These are phyloP conservation scores for Rhingia campestris DNA, from an alignment of 2,888 invertebrate genomes.

Conservation along the genomic window DNA sequence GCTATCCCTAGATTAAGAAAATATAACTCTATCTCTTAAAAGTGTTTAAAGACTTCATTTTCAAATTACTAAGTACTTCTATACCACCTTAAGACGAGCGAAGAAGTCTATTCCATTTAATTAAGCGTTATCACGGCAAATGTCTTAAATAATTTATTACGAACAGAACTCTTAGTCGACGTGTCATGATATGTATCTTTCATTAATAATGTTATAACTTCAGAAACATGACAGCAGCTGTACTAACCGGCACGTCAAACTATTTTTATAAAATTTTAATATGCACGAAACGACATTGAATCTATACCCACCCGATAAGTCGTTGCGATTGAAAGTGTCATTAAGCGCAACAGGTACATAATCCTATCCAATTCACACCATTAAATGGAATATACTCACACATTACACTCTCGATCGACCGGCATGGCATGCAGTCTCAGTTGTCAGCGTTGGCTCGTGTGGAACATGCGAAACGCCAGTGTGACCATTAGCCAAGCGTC, in stretches of 20 bases:
- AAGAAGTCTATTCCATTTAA: too few species aligned
- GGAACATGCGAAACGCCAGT: slow-evolving; percentile 30
- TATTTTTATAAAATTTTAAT: slow-evolving; percentile 28
- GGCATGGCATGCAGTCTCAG: too few species aligned
- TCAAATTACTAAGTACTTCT: too few species aligned
- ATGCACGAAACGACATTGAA: slow-evolving; percentile 53
- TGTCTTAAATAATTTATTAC: not conserved
- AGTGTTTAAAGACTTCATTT: too few species aligned
- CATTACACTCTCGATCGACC: not conserved
- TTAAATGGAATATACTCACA: slow-evolving; percentile 20
- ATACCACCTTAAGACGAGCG: too few species aligned
- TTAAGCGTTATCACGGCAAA: too few species aligned
- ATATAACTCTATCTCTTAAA: too few species aligned
- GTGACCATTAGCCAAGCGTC: slow-evolving; percentile 38
- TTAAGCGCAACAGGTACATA: slow-evolving; percentile 47
- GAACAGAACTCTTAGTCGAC: too few species aligned
- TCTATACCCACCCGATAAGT: slow-evolving; percentile 45
- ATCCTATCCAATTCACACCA: slow-evolving; percentile 51
- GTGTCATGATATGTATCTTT: not conserved
- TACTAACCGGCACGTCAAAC: not conserved
- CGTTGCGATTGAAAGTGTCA: slow-evolving; percentile 43
- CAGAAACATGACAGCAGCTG: slow-evolving; percentile 7
- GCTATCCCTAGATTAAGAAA: too few species aligned
- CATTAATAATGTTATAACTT: slow-evolving; percentile 9
- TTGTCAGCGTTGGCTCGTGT: not conserved